Evolutionary conservation across 30 jellyfish, hydroid and myxozoan genomes (phyloP), one percentile per base, ranked within the genome.

Genomic region (Turritopsis dohrnii): DNA sequence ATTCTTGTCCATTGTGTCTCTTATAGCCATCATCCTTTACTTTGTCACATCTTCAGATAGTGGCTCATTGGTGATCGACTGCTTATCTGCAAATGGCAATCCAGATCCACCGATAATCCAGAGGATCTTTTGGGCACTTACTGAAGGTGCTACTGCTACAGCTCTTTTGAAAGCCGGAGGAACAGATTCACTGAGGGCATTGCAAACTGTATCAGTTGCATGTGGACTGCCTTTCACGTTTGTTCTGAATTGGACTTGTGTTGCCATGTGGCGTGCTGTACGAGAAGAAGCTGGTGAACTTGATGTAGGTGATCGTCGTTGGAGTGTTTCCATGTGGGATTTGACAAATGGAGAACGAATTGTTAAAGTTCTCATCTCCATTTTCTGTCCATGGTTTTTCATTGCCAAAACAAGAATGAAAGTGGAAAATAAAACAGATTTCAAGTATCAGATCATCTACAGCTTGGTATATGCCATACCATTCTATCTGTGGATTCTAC

Each of bases 61-160:
- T 83, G 97, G 97, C 60, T 91, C 97, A 19, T 85, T 91, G 28
- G 96, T 91, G 66, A 91, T 91, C 73, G 97, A 91, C 66, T 91
- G 97, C 69, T 79, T 91, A 65, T 87, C 97, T 0, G 97, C 97
- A 0, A 91, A 91, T 74, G 97, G 97, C n/a, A 87, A 91, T 27
- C 96, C 96, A 21, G 97, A 91, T 21, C 97, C 97, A 17, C 97
- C 97, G 22, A 71, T 87, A 23, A 21, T 87, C 71, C 97, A 91
- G 83, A 93, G 97, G 84, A 86, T 91, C 30, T 91, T 91, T 86
- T 91, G 97, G 97, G 96, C 97, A 17, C 60, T 91, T 28, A 91
- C 97, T 25, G 97, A 91, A 80, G 97, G 97, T n/a, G 97, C 97
- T 1, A 82, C 95, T 28, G 97, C 97, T 0, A 91, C 97, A 23